Evolutionary conservation across 2,797 vertebrate species (phyloP), one percentile per base, ranked within the genome.

Genomic region (Acanthurus lineatus): DNA sequence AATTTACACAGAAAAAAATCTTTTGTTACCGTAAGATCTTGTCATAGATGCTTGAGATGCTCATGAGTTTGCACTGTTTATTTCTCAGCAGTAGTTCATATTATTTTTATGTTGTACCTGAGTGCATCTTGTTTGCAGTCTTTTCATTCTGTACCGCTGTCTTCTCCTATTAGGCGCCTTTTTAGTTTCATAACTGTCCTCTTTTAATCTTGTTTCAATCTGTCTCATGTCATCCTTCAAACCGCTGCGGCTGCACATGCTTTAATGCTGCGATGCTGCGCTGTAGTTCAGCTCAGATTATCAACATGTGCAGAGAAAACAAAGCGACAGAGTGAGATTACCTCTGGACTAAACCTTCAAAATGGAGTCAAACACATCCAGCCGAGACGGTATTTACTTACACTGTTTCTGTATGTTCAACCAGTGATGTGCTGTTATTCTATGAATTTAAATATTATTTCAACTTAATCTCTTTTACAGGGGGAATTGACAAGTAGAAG

Each of bases 301-400:
- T 66, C 25, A 66, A 20, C 65, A 20, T 56, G 51, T n/a, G 44
- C 59, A 54, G 19, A 48, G n/a, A 11, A 38, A 67, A 77, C 56
- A 72, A 15, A 53, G 48, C 12, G 2, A 71, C 70, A 56, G 4
- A 22, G 47, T 76, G 69, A 70, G 86, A 76, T 87, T 65, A 51
- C 69, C 16, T 68, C 5, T 12, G 54, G 49, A 52, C 51, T 57
- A 25, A 53, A 12, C 51, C 9, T 22, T 73, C 60, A 76, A 80
- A 52, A 86, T 66, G 59, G 60, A 76, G 45, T 53, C 76, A 53
- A 22, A 56, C 38, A 51, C 52, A 56, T 68, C 35, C 6, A 60
- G 15, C 3, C 48, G 45, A 53, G 8, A 62, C 15, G 44, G 22
- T 7, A 6, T 40, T 56, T 19, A 9, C 1, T 25, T 40, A 54